A percentile compares a stretch with the other conserved stretches of the same genome.
Evolutionary conservation across 2,797 vertebrate genomes (phyloP).

Genomic region (Mormyrus proboscirostris): DNA sequence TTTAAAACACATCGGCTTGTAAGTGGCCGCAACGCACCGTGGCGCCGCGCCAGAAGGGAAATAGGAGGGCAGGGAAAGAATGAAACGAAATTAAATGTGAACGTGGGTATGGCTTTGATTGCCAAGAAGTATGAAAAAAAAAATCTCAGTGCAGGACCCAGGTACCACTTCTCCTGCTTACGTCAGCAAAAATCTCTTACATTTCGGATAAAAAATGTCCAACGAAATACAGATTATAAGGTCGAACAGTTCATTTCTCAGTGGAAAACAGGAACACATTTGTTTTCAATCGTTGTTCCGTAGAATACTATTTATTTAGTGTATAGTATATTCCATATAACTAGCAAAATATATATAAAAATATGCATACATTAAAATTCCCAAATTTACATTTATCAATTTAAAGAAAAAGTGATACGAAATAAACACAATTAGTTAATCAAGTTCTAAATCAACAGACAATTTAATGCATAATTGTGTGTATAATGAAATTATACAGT

Average conservation of each 20-base stretch:
- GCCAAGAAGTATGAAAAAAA: slow-evolving; percentile 27
- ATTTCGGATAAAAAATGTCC: not conserved
- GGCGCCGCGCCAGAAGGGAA: not conserved
- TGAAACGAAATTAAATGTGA: slow-evolving; percentile 35
- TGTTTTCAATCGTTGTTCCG: not conserved
- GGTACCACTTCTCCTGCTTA: not conserved
- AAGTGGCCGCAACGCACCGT: not conserved
- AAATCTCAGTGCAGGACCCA: slow-evolving; percentile 13
- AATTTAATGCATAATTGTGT: not conserved
- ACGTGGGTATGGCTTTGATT: slow-evolving; percentile 27
- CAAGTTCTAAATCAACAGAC: not conserved
- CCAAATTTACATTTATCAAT: not conserved
- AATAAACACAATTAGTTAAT: not conserved
- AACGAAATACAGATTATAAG: not conserved
- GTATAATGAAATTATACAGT: not conserved
- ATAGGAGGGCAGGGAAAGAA: slow-evolving; percentile 23
- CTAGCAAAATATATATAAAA: not conserved
- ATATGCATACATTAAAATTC: not conserved
- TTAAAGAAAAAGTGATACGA: not conserved
- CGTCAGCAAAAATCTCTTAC: not conserved
- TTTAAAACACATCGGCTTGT: not conserved
- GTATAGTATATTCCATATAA: not conserved
- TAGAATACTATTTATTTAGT: not conserved
- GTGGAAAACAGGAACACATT: not conserved
- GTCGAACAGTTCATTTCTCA: not conserved